Base-by-base conservation (phyloP, 1,140 invertebrate species). In the Drosophila mojavensis region DNA sequence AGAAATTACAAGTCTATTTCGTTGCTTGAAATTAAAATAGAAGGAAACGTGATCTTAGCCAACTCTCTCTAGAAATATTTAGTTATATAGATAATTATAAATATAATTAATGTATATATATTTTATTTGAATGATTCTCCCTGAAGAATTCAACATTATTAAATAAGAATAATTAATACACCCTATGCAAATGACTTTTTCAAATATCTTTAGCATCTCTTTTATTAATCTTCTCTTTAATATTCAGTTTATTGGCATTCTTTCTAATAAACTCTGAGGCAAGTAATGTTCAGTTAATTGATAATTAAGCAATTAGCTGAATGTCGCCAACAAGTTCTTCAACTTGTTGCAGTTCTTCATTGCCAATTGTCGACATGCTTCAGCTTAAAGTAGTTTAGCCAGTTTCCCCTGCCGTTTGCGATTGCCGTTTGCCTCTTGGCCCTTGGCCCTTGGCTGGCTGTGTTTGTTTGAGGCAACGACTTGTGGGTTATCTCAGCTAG, bases 331-430 rank as follows among this genome's bases (percentile, higher is more conserved):
- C 63, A 59, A 66, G 63, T 53, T 66, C 54, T 53, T 67, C 41
- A 71, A 51, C 68, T 56, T 64, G 53, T 71, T 54, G 36, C 64
- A 61, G 13, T 60, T 55, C 39, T 55, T 61, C 11, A 73, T 61
- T 56, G 15, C 13, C 48, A 73, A 60, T 73, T 67, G 26, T 13
- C 50, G 43, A 48, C 53, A 50, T 43, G 43, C 43, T 33, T 11
- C 3, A 13, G 43, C 58, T 17, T 43, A 61, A 61, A 68, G 65
- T 2, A 60, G 56, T 41, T 28, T 51, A 36, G 20, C 15, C 3
- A 48, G 51, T 55, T 65, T 10, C 33, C 33, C 33, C 28, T 4
- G 9, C 17, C 28, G 13, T 15, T 45, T 15, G 9, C 4, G 24
- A 1, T 24, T 24, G 20, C 20, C 20, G 20, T 24, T 2, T 3